Base-by-base conservation (phyloP, 2,113 vertebrate species). In the Loxodonta africana region DNA sequence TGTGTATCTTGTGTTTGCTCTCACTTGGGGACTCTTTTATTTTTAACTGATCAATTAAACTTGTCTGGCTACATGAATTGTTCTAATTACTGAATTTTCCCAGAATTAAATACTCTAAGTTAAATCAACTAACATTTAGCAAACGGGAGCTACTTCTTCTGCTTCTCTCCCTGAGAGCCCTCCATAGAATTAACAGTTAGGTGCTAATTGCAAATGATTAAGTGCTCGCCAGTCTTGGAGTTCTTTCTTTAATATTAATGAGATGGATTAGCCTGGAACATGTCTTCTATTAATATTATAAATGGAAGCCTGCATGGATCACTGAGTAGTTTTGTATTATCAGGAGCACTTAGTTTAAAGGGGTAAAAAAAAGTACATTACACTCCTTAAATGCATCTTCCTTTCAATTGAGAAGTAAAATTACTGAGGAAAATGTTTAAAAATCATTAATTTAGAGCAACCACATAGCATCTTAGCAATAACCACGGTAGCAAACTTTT, bases 121-220 rank as follows among this genome's bases (percentile, higher is more conserved):
- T 98, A 98, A 98, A 98, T 98, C 98, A 98, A 98, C 97, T 96
- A 98, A 94, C 97, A 96, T 98, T 98, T 98, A 97, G 94, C 96
- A 98, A 98, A 98, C 26, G 88, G 95, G 93, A 97, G 69, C 95
- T 98, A 83, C 94, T 97, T 4, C 95, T 94, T 83, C 90, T 91
- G 94, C 74, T 95, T 98, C 97, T 97, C 94, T 97, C 97, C 94
- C 97, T 98, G 98, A 98, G 98, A 98, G 97, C 96, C 97, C 98
- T 99, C 98, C 91, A 97, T 95, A 98, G 98, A 98, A 99, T 99
- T 98, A 98, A 98, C 97, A 98, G 98, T 98, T 98, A 98, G 98
- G 98, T 99, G 98, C 97, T 99, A 98, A 99, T 98, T 98, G 98
- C 98, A 98, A 98, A 98, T 98, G 98, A 99, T 99, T 99, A 98